Conservation (phyloP, 2,113 vertebrate genomes). For the Stigmatopora nigra region DNA sequence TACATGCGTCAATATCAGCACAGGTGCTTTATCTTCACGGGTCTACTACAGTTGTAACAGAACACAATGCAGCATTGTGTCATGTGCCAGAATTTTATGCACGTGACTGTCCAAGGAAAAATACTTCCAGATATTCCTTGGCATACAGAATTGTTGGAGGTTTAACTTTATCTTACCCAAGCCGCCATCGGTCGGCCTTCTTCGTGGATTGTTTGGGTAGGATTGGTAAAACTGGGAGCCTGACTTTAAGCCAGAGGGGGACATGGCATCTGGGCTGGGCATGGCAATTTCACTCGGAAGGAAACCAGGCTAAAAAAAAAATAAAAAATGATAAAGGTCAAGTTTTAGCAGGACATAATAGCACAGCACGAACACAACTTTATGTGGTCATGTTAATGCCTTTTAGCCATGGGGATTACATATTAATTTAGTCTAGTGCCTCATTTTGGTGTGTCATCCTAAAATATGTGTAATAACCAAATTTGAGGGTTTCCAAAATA, state of each 20-base stretch:
- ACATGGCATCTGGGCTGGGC: constrained; percentile 82
- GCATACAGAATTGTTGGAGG: not conserved
- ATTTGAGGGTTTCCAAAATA: not conserved
- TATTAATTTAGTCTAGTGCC: no score
- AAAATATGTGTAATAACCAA: not conserved
- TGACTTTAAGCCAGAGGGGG: constrained; percentile 84
- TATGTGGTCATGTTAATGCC: not conserved
- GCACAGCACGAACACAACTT: not conserved
- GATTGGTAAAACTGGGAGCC: constrained; percentile 84
- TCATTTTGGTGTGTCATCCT: not conserved
- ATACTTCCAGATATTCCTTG: constrained; percentile 6
- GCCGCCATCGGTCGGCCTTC: constrained; percentile 82
- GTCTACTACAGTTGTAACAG: constrained; percentile 6
- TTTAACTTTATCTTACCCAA: constrained; percentile 72
- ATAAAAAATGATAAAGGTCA: constrained; percentile 12
- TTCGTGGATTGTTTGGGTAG: constrained; percentile 83
- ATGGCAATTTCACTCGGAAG: constrained; percentile 85
- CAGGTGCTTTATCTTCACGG: constrained; percentile 6
- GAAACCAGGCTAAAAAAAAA: constrained; percentile 76
- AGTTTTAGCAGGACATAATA: constrained; percentile 11
- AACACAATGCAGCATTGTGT: constrained; percentile 6
- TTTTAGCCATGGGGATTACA: not conserved
- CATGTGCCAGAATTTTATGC: not conserved
- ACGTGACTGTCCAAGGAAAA: constrained; percentile 3
- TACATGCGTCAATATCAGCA: constrained; percentile 10